Base-by-base conservation (phyloP, 2,113 vertebrate genomes). In the Polypterus bichir region DNA sequence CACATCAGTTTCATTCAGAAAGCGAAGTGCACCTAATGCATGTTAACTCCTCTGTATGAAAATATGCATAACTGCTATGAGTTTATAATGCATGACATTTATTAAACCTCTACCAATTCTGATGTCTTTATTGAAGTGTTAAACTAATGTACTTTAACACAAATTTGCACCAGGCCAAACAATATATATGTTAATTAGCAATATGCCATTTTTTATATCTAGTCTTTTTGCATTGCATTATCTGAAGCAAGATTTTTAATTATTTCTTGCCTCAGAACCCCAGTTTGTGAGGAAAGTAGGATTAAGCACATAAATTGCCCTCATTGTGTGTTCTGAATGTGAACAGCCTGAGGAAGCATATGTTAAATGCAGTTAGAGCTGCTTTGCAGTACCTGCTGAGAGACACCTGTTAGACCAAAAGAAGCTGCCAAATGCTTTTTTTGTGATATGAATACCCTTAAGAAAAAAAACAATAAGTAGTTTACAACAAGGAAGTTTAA, bases 21-120 rank as follows among this genome's bases (percentile, higher is more conserved):
- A 57, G 56, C 46, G 56, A 8, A 44, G 27, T 27, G 27, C 27
- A 27, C 27, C 27, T 57, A 44, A 57, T 57, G n/a, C n/a, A 4
- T 57, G 27, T 57, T 57, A 44, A 11, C 10, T 57, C 6, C 56
- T 9, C 46, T 7, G 56, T 9, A 11, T 45, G 56, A 7, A 88
- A 86, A 80, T 86, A 85, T 85, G 86, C 85, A 85, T 85, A 86
- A 88, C 86, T 86, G 84, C 86, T 83, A 83, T 88, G 86, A 86
- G 82, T 79, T 85, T 80, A 85, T 79, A 86, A 71, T 81, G 84
- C 82, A 81, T 84, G 82, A 84, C 86, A 84, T 80, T 85, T 86
- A 45, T 86, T 86, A 86, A 84, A 83, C 79, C 78, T 74, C 75
- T 83, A 84, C 77, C 83, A 87, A 85, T 87, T 87, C 86, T 87